phyloP scores from a whole-genome alignment of 1,140 invertebrate species.

The Drosophila fuyamai region DNA sequence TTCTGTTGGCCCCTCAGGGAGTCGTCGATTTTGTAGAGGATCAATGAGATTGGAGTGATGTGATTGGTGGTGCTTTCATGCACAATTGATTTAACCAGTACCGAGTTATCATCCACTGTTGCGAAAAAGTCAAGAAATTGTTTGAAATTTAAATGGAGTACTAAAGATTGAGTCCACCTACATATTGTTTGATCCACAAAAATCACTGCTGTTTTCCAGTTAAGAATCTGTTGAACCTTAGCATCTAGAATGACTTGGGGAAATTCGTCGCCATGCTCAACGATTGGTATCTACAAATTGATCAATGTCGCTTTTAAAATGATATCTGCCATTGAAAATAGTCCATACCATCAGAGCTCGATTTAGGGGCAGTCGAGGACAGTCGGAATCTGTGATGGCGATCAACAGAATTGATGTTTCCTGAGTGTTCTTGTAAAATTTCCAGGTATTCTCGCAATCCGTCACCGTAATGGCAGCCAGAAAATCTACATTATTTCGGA shows the following conservation, averaged over 20 bases:
- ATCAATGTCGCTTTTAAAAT: neutral
- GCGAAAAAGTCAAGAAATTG: no score
- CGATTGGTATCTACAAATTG: conserved; percentile 86
- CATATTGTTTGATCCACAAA: conserved; percentile 90
- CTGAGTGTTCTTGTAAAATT: conserved; percentile 86
- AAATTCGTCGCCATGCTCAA: conserved; percentile 88
- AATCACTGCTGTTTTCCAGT: conserved; percentile 89
- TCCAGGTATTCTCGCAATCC: conserved; percentile 89
- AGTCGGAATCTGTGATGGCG: conserved; percentile 89
- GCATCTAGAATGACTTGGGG: conserved; percentile 91
- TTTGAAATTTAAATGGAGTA: neutral
- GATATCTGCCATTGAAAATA: no score
- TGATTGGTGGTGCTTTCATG: conserved; percentile 76
- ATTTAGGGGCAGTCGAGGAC: conserved; percentile 88
- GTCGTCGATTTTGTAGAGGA: conserved; percentile 78
- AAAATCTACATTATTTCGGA: conserved; percentile 86
- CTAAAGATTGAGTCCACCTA: conserved; percentile 83
- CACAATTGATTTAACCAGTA: conserved; percentile 69
- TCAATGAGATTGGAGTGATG: conserved; percentile 72
- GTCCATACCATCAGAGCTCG: conserved; percentile 87
- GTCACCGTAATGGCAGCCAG: conserved; percentile 89
- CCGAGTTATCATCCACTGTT: conserved; percentile 63
- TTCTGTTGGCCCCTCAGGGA: conserved; percentile 64
- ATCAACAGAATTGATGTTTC: conserved; percentile 89
- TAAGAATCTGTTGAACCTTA: conserved; percentile 86